Conservation (phyloP, 2,888 invertebrate species). For the Seira ritae region DNA sequence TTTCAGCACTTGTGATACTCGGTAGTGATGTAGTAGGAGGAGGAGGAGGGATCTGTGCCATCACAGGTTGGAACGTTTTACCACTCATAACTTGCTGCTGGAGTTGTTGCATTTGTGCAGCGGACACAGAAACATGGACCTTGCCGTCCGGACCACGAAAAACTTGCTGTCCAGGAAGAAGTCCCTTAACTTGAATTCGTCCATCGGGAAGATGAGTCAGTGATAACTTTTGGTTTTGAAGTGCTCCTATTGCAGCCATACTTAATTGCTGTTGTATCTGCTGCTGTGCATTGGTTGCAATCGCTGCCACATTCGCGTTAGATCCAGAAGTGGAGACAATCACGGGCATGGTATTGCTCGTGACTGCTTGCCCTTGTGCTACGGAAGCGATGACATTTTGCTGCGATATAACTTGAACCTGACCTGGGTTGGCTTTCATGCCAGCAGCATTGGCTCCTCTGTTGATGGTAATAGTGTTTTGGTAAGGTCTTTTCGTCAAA, state of each 20-base stretch:
- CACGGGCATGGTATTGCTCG: too few species aligned
- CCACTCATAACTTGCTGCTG: conserved; percentile 35
- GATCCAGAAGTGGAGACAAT: too few species aligned
- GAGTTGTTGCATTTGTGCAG: conserved; percentile 75
- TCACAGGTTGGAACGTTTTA: neutral
- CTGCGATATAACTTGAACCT: too few species aligned
- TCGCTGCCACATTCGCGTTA: too few species aligned
- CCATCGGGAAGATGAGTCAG: conserved; percentile 93
- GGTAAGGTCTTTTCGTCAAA: conserved; percentile 33
- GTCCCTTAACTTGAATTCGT: conserved; percentile 92
- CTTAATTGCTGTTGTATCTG: conserved; percentile 33
- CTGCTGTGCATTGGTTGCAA: conserved; percentile 22
- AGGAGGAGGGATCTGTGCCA: neutral
- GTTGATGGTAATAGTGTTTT: conserved; percentile 41
- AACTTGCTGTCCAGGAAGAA: conserved; percentile 90
- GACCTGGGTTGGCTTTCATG: too few species aligned
- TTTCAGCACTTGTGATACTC: neutral
- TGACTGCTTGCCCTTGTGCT: too few species aligned
- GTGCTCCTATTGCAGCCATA: neutral
- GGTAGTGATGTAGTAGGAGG: neutral
- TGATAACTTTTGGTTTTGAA: conserved; percentile 85
- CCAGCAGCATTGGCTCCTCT: conserved; percentile 36
- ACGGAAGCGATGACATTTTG: too few species aligned
- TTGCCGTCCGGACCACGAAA: too few species aligned
- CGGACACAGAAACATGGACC: conserved; percentile 79